Evolutionary conservation across 2,113 vertebrate genomes (phyloP).

Genomic region (Elephantulus edwardii): DNA sequence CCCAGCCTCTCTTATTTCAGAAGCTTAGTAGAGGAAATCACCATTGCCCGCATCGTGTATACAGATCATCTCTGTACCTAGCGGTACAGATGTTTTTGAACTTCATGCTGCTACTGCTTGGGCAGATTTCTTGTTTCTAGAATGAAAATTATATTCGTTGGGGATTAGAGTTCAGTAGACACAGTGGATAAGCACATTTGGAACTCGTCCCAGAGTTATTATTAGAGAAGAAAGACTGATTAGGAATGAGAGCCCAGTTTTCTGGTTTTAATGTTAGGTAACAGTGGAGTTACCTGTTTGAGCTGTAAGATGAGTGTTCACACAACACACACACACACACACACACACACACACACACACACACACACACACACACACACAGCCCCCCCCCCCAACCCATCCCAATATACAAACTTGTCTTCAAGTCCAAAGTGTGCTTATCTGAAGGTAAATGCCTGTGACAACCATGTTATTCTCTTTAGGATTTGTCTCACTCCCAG

Average conservation of each 20-base stretch:
- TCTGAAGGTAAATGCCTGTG: slow-evolving; percentile 40
- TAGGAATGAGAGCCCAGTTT: slow-evolving; percentile 46
- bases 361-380: too few relatives aligned
- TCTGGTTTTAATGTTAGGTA: slow-evolving; percentile 61
- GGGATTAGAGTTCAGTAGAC: slow-evolving; percentile 63
- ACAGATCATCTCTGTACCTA: slow-evolving; percentile 18
- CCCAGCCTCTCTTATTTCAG: slow-evolving; percentile 2
- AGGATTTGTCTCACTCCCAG: slow-evolving; percentile 1
- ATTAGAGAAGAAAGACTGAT: slow-evolving; percentile 42
- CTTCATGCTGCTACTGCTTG: slow-evolving; percentile 50
- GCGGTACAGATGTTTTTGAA: slow-evolving; percentile 53
- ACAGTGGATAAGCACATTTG: slow-evolving; percentile 65
- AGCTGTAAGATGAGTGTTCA: slow-evolving; percentile 37
- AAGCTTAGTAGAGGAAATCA: slow-evolving; percentile 36
- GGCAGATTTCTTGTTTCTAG: slow-evolving; percentile 37
- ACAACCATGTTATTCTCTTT: slow-evolving; percentile 54
- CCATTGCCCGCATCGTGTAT: neutral
- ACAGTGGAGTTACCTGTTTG: slow-evolving; percentile 51
- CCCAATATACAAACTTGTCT: slow-evolving; percentile 16
- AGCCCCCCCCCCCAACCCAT: too few relatives aligned
- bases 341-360: too few relatives aligned
- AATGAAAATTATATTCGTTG: slow-evolving; percentile 70
- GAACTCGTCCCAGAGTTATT: slow-evolving; percentile 55
- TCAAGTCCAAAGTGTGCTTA: neutral
- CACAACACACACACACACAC: too few relatives aligned